Percentiles rank a stretch among this genome's conserved stretches.
Evolutionary conservation across 2,888 invertebrate species (phyloP).

Genomic region (Drosophila paracracens): DNA sequence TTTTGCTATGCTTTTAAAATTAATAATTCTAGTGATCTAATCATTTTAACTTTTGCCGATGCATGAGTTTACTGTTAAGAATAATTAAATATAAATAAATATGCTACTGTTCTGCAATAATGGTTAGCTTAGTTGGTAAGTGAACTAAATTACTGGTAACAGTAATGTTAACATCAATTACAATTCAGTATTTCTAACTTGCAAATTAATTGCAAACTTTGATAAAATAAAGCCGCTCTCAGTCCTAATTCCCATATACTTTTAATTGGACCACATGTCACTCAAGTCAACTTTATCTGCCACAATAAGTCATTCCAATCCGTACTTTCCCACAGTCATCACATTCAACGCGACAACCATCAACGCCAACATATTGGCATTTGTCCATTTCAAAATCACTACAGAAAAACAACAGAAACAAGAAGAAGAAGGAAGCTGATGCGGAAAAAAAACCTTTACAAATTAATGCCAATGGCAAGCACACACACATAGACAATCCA

Average conservation of each 20-base stretch:
- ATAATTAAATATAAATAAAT: neutral
- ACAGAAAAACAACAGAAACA: constrained; percentile 22
- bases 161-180: neutral
- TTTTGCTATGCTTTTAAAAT: constrained; percentile 37
- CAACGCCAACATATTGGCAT: constrained; percentile 77
- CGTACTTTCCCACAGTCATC: constrained; percentile 70
- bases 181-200: constrained; percentile 3
- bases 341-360: constrained; percentile 58
- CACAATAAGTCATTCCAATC: constrained; percentile 55
- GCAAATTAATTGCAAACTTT: neutral
- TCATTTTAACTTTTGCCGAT: neutral
- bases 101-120: neutral
- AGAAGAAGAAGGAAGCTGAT: constrained; percentile 12
- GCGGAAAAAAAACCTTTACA: constrained; percentile 66
- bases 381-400: constrained; percentile 60
- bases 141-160: neutral
- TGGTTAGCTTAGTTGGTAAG: neutral
- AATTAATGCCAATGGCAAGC: constrained; percentile 71
- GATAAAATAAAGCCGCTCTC: constrained; percentile 1
- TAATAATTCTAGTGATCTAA: constrained; percentile 17
- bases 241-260: constrained; percentile 26
- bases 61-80: constrained; percentile 8
- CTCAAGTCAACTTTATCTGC: constrained; percentile 53
- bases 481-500: constrained; percentile 32
- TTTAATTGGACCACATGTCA: constrained; percentile 57